Percentiles rank a stretch among this genome's conserved stretches.
These are phyloP conservation scores for Leptocoma aspasia DNA, from an alignment of 2,113 vertebrate species.

Conservation along the genomic window DNA sequence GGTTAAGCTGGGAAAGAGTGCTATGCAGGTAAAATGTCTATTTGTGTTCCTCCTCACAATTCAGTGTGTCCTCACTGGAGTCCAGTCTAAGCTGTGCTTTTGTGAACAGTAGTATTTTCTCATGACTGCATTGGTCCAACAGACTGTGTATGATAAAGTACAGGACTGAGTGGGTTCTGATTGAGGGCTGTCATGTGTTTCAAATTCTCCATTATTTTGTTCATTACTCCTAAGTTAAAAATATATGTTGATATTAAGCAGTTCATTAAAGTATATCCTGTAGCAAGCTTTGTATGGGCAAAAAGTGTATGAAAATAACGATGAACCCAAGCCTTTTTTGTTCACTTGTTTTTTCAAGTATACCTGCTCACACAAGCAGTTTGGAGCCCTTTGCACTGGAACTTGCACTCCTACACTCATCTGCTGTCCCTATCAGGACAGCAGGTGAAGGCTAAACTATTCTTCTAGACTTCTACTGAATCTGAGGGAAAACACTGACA, in stretches of 20 bases:
- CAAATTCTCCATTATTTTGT: neutral
- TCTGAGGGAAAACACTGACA: neutral
- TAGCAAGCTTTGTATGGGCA: neutral
- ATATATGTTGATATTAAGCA: neutral
- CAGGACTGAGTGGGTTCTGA: neutral
- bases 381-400: neutral
- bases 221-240: neutral
- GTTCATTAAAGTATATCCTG: neutral
- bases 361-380: neutral
- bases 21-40: conserved; percentile 87
- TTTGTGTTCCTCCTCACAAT: neutral
- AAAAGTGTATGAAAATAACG: neutral
- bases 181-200: neutral
- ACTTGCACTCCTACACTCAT: neutral
- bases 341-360: neutral
- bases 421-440: neutral
- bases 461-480: neutral
- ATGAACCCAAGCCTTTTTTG: neutral
- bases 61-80: neutral
- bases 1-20: conserved; percentile 93
- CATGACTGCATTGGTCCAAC: neutral
- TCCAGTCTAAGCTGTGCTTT: neutral
- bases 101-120: neutral
- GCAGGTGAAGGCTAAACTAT: neutral
- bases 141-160: neutral